Percentiles rank a stretch among this genome's conserved stretches.
Conservation (phyloP, 2,888 invertebrate genomes). For the Pheosia tremula region DNA sequence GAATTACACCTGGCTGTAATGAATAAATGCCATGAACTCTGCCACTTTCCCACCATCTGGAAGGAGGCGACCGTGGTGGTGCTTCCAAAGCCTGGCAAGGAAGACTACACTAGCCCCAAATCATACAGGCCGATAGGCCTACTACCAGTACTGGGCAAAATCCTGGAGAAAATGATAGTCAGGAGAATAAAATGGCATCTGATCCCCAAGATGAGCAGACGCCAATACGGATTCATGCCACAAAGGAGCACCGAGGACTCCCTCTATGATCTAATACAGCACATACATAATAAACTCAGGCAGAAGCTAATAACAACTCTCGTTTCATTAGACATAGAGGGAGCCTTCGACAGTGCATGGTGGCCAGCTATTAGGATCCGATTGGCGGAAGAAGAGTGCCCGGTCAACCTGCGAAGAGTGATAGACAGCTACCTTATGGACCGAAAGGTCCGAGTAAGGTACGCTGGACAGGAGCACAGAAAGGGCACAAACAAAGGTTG, state of each 20-base stretch:
- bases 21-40: no score
- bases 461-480: background rate
- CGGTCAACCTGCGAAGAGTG: background rate
- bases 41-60: no score
- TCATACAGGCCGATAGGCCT: no score
- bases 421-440: background rate
- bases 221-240: slow-evolving; percentile 11
- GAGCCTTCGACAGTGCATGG: slow-evolving; percentile 3
- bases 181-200: no score
- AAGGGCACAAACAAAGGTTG: background rate
- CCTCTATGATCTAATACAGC: slow-evolving; percentile 6
- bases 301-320: background rate
- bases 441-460: background rate
- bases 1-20: no score
- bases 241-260: slow-evolving; percentile 12
- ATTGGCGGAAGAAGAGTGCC: slow-evolving; percentile 5
- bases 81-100: no score
- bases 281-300: slow-evolving; percentile 1
- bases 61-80: no score
- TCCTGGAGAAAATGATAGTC: no score
- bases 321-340: background rate
- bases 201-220: slow-evolving; percentile 2
- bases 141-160: no score
- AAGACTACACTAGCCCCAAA: no score
- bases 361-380: slow-evolving; percentile 7